Conservation (phyloP, 2,797 vertebrate species). For the Malurus splendens region DNA sequence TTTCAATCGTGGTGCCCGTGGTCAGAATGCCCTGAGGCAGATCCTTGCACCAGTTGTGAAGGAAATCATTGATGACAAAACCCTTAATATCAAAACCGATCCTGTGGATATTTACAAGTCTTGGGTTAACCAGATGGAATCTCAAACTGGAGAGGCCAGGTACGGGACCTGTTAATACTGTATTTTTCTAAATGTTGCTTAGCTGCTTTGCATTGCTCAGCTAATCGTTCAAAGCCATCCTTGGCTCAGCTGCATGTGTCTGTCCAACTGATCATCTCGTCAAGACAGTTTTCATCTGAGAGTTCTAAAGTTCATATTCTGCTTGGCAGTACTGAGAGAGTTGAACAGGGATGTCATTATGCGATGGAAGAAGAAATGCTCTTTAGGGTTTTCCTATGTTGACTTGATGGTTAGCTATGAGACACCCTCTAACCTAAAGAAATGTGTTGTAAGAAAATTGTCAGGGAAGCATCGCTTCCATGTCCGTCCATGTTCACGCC, state of each 20-base stretch:
- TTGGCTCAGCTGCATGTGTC: not conserved
- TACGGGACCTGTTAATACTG: constrained; percentile 29
- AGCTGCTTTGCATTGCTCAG: not conserved
- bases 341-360: not conserved
- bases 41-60: constrained; percentile 94
- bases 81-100: constrained; percentile 96
- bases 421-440: not conserved
- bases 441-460: not conserved
- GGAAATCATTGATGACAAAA: constrained; percentile 96
- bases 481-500: not conserved
- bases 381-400: not conserved
- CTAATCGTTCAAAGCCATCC: not conserved
- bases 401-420: not conserved
- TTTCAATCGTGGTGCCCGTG: constrained; percentile 91
- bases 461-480: rapidly evolving
- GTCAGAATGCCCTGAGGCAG: constrained; percentile 92
- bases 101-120: constrained; percentile 97
- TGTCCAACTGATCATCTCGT: not conserved
- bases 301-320: not conserved
- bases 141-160: constrained; percentile 97
- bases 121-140: constrained; percentile 99
- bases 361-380: not conserved
- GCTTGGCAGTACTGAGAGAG: not conserved
- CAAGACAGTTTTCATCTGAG: not conserved
- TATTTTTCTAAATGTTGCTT: not conserved